Conservation (phyloP, 2,888 invertebrate species). For the Ecdyonurus torrentis region DNA sequence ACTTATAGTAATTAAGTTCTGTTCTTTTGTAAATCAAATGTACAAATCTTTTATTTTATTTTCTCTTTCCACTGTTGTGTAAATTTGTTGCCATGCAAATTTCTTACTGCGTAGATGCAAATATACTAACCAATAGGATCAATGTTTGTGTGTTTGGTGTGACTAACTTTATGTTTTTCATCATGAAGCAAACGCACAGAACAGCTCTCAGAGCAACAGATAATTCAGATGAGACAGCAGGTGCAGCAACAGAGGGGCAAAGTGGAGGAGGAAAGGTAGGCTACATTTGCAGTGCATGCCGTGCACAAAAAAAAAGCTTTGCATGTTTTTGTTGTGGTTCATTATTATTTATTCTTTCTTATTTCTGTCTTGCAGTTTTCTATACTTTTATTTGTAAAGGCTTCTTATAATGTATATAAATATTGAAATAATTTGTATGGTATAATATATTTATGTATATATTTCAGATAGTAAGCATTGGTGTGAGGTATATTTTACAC, state of each 20-base stretch:
- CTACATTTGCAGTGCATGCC: conserved; percentile 20
- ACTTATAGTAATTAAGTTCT: no score
- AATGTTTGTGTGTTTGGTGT: background rate
- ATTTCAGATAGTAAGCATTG: no score
- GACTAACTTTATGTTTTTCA: conserved; percentile 6
- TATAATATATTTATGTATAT: no score
- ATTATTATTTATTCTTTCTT: background rate
- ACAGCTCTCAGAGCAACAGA: conserved; percentile 61
- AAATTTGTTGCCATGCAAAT: background rate
- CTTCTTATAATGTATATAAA: no score
- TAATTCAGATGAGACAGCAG: conserved; percentile 64
- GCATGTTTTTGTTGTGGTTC: background rate
- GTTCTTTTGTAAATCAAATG: no score
- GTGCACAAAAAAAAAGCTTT: no score
- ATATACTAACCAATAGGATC: background rate
- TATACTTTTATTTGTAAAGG: background rate
- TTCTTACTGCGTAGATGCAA: background rate
- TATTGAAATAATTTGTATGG: no score
- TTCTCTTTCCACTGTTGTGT: background rate
- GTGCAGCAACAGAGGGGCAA: conserved; percentile 62
- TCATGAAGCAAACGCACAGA: conserved; percentile 39
- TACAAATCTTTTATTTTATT: background rate
- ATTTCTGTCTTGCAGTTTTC: background rate
- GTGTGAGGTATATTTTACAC: no score
- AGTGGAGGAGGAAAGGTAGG: conserved; percentile 66